A percentile compares a stretch with the other conserved stretches of the same genome.
Conservation (phyloP, 2,797 vertebrate species). For the Labeo calbasu region DNA sequence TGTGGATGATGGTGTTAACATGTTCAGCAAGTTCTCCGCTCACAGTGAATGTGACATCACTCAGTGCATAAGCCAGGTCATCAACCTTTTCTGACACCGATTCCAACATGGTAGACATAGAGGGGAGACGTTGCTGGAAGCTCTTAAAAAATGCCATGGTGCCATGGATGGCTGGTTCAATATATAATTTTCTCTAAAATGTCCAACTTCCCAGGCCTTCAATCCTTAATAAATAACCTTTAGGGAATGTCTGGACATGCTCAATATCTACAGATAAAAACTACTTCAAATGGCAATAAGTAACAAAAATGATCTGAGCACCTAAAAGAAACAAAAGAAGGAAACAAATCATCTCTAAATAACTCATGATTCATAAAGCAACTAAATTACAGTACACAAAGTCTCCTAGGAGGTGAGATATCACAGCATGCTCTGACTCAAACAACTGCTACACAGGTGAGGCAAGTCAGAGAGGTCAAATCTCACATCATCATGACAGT, state of each 20-base stretch:
- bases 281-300: neutral
- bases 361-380: constrained; percentile 1
- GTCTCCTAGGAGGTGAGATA: neutral
- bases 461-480: constrained; percentile 12
- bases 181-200: neutral
- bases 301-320: neutral
- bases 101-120: constrained; percentile 79
- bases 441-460: constrained; percentile 27
- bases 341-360: constrained; percentile 6
- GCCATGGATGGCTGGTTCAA: neutral
- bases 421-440: constrained; percentile 11
- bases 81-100: constrained; percentile 76
- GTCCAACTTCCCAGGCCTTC: too few species aligned
- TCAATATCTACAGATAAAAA: neutral
- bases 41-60: constrained; percentile 73
- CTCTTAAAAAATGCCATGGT: constrained; percentile 82
- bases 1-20: constrained; percentile 78
- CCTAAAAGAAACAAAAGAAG: constrained; percentile 18
- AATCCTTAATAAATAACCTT: neutral
- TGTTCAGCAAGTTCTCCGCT: constrained; percentile 81
- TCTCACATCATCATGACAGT: neutral
- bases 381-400: constrained; percentile 3
- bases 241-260: neutral
- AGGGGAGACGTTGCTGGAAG: constrained; percentile 80
- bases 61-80: constrained; percentile 75